Evolutionary conservation across 2,888 invertebrate species (phyloP).

Genomic region (Lapara coniferarum): DNA sequence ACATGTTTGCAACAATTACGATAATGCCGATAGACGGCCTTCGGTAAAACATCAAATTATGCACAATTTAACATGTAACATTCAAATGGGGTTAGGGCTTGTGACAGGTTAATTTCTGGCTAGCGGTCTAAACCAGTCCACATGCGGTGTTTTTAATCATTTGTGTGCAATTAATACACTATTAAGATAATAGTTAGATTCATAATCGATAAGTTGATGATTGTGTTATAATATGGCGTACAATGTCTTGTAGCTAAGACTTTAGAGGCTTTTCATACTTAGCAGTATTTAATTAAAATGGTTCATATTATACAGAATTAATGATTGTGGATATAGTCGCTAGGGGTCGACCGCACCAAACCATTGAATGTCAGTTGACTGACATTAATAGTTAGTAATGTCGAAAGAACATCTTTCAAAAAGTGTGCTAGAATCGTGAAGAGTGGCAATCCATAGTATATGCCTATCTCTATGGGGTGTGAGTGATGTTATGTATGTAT

Average conservation of each 20-base stretch:
- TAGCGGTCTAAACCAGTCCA: neutral
- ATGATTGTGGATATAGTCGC: too few species aligned
- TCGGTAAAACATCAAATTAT: neutral
- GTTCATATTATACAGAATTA: too few species aligned
- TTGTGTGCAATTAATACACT: neutral
- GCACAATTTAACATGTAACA: neutral
- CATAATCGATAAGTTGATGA: neutral
- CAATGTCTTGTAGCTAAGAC: neutral
- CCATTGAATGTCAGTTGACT: too few species aligned
- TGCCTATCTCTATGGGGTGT: neutral
- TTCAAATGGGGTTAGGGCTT: slow-evolving; percentile 1
- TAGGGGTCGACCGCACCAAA: too few species aligned
- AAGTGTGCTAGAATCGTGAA: too few species aligned
- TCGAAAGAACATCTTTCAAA: too few species aligned
- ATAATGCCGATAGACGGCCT: neutral
- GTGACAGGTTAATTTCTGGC: slow-evolving; percentile 19
- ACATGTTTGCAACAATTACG: neutral
- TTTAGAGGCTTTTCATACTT: neutral
- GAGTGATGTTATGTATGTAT: neutral
- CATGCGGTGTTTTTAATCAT: slow-evolving; percentile 2
- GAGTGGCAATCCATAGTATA: too few species aligned
- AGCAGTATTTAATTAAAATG: too few species aligned
- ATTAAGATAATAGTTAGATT: neutral
- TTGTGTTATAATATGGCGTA: neutral
- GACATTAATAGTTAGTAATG: too few species aligned